Percentiles rank a stretch among this genome's conserved stretches.
These are phyloP conservation scores for Standfussiana lucernea DNA, from an alignment of 2,888 invertebrate genomes.

Conservation along the genomic window DNA sequence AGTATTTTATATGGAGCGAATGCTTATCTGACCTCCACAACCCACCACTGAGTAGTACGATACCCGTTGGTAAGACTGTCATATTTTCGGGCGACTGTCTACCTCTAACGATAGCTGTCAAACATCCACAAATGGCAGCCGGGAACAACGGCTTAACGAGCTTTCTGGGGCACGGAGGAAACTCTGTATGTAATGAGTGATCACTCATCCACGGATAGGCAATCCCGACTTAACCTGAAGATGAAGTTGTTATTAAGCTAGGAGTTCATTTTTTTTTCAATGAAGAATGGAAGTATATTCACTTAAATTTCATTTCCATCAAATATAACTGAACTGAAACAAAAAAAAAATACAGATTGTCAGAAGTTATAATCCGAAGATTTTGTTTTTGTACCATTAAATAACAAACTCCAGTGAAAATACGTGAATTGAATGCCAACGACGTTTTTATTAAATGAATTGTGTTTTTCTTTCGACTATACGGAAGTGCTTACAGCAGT, in stretches of 20 bases:
- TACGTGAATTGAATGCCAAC: slow-evolving; percentile 42
- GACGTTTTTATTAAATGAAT: slow-evolving; percentile 36
- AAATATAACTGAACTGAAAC: too few species aligned
- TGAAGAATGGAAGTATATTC: background rate
- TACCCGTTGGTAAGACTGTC: background rate
- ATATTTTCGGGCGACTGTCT: background rate
- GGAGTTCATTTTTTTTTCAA: background rate
- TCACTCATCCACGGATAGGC: background rate
- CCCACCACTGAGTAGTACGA: background rate
- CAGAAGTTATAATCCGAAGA: background rate
- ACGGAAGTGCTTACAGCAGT: background rate
- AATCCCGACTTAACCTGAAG: background rate
- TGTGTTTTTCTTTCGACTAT: slow-evolving; percentile 26
- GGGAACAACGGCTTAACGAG: background rate
- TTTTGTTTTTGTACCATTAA: slow-evolving; percentile 24
- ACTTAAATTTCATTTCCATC: background rate
- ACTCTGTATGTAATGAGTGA: background rate
- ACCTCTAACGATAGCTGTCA: background rate
- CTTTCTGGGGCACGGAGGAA: background rate
- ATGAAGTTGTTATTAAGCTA: background rate
- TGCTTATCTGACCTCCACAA: background rate
- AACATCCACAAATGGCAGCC: background rate
- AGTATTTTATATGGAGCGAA: too few species aligned
- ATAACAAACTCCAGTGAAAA: slow-evolving; percentile 4
- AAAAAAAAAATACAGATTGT: background rate